Evolutionary conservation across 2,113 vertebrate genomes (phyloP), one percentile per base, ranked within the genome.

Genomic region (Cryptotis parvus): DNA sequence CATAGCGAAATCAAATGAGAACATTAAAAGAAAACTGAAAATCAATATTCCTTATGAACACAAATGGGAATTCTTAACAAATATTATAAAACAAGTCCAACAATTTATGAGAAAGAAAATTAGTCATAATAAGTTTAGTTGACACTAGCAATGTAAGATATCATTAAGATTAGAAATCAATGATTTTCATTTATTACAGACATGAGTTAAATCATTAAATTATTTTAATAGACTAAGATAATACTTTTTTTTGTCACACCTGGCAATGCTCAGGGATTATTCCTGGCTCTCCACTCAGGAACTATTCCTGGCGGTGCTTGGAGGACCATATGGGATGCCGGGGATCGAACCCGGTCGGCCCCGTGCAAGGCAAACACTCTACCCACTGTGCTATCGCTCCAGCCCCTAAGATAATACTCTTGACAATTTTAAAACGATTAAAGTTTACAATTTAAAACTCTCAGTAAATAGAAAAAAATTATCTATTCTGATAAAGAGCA

Each of bases 111-210:
- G 79, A 80, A 80, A 1, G 16, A 84, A 87, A n/a, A 26, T n/a
- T 37, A 2, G 9, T 52, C 66, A 52, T 24, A 35, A 78, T n/a
- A n/a, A 84, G 27, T 58, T 4, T 49, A 7, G 22, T 66, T 84
- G 81, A 65, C 37, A 24, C 55, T 61, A 74, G 11, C 16, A 79
- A 83, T 55, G 55, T 14, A 65, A 78, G 77, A 39, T 45, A 92
- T 20, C 83, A 82, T 78, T 83, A 87, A 58, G 18, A 74, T 52
- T 31, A 84, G 73, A 70, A 84, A 68, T 65, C 63, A 49, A 65
- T 76, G 52, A 55, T n/a, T 68, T 61, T 84, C 31, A 88, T 58
- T 58, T 84, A 81, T 76, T 70, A n/a, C n/a, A 55, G 75, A 65
- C 16, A 70, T 79, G 29, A 76, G 24, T 61, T 91, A 75, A 88